Evolutionary conservation across 1,140 invertebrate species (phyloP), one percentile per base, ranked within the genome.

Genomic region (Acromyrmex heyeri): DNA sequence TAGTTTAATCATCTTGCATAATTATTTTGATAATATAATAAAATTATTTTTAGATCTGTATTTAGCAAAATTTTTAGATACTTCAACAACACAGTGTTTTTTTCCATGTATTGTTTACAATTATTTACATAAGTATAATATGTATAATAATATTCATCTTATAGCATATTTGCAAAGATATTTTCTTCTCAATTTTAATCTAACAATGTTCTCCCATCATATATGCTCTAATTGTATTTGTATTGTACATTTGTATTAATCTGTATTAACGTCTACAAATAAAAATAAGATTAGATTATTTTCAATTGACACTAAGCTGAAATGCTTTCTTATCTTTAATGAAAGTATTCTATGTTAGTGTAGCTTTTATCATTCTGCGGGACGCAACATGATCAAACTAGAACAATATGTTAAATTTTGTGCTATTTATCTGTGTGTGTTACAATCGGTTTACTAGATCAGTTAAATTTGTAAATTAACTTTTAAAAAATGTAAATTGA

Each of bases 211-310:
- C 1, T 44, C 4, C n/a, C 2, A 67, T 48, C 24, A 21, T 61
- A 44, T 10, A 44, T 44, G n/a, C 3, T 24, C 7, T 61, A 38
- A 77, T 64, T n/a, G 48, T 62, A 50, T 50, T 14, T 16, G 10
- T 18, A 62, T 38, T 38, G 7, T 38, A 38, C 0, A 0, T 38
- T 6, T 38, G 0, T 38, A 38, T 77, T 64, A 64, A 64, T 38
- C 34, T 38, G 0, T 38, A 38, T 77, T 64, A 64, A 64, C 1
- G 8, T 12, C 18, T 38, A 77, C 18, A 16, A 14, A 44, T 16
- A 12, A 48, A 65, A 67, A 16, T 38, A 16, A 79, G 77, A 79
- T 81, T 81, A 81, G 64, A 81, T 81, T 81, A 81, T 79, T 79
- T 24, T 24, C 24, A 81, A 18, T 14, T 21, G 53, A 38, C 8